A percentile compares a stretch with the other conserved stretches of the same genome.
Conservation (phyloP, 1,140 invertebrate species). For the Cyclargus thomasi region DNA sequence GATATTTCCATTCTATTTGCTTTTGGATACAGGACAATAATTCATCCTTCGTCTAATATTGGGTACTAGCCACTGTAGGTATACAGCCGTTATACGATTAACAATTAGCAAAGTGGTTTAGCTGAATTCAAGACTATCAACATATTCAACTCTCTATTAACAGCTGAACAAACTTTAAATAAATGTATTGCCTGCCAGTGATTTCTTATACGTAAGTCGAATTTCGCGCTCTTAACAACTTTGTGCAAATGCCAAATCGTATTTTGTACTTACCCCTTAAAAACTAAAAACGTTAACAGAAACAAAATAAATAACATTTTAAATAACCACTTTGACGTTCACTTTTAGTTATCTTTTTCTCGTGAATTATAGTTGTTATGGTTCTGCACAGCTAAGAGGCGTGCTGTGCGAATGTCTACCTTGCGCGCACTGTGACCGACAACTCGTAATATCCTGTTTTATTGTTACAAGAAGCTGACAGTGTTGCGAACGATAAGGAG, state of each 20-base stretch:
- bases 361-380: not conserved
- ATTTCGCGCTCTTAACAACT: not conserved
- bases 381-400: constrained; percentile 5
- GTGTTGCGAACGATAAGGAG: not conserved
- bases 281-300: not conserved
- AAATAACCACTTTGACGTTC: constrained; percentile 34
- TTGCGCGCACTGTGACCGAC: constrained; percentile 34
- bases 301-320: constrained; percentile 32
- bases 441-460: not conserved
- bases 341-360: constrained; percentile 1
- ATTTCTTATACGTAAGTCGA: not conserved
- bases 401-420: constrained; percentile 34
- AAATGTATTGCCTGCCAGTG: not conserved
- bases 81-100: too few species aligned
- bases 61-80: too few species aligned
- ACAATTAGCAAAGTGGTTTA: too few species aligned
- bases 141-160: too few species aligned
- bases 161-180: not conserved
- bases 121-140: too few species aligned
- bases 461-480: not conserved
- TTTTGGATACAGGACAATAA: too few species aligned
- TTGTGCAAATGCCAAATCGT: not conserved
- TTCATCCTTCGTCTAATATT: too few species aligned
- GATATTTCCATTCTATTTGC: too few species aligned
- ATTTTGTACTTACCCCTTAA: not conserved